Conservation (phyloP, 2,888 invertebrate species). For the Drosophila ezoana region DNA sequence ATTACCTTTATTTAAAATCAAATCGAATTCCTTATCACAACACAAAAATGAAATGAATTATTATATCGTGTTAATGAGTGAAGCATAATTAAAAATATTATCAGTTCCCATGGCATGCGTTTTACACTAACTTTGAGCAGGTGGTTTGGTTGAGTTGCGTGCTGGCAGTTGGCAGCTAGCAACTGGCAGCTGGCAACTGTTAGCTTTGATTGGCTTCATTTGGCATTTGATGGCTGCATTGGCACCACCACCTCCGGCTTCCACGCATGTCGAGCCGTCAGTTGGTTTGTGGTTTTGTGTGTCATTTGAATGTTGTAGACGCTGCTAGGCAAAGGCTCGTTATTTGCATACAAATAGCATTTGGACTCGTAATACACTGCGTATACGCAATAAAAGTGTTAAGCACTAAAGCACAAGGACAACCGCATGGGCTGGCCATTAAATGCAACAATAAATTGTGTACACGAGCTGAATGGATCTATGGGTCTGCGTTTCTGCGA, state of each 20-base stretch:
- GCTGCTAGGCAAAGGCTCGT: slow-evolving; percentile 18
- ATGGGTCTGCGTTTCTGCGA: slow-evolving; percentile 1
- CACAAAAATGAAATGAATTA: neutral
- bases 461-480: slow-evolving; percentile 9
- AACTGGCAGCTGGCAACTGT: neutral
- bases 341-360: slow-evolving; percentile 58
- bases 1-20: slow-evolving; percentile 1
- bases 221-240: slow-evolving; percentile 15
- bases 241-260: neutral
- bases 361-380: slow-evolving; percentile 62
- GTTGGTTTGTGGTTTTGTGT: slow-evolving; percentile 52
- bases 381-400: slow-evolving; percentile 71
- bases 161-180: slow-evolving; percentile 1
- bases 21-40: neutral
- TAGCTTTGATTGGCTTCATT: slow-evolving; percentile 63
- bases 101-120: slow-evolving; percentile 2
- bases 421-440: slow-evolving; percentile 68
- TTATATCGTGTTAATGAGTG: slow-evolving; percentile 62
- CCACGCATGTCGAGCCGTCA: slow-evolving; percentile 11
- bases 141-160: slow-evolving; percentile 28
- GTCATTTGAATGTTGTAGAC: slow-evolving; percentile 43
- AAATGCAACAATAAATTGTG: slow-evolving; percentile 75
- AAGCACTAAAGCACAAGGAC: slow-evolving; percentile 42
- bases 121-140: slow-evolving; percentile 21
- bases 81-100: slow-evolving; percentile 49